Base-by-base conservation (phyloP, 2,888 invertebrate species). In the Stenchaetothrips biformis region DNA sequence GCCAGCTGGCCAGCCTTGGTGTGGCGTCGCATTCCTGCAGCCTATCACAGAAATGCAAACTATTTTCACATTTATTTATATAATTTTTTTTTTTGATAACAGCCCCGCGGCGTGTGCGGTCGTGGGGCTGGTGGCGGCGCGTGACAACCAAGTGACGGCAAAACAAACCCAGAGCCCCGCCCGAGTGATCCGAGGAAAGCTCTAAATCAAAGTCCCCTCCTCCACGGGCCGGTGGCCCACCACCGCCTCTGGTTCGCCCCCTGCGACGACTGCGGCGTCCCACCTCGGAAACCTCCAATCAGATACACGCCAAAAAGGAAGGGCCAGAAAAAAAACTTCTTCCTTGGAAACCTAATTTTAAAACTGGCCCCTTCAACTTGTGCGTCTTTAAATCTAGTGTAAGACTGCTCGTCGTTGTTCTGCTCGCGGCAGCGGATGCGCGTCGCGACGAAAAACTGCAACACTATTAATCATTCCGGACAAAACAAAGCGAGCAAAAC, bases 111-210 rank as follows among this genome's bases (percentile, higher is more conserved):
- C 18, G 59, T 59, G 59, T 59, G 59, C 59, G 59, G 59, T 59
- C 59, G 18, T 18, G 13, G 18, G 59, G 59, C 13, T 13, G 59
- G 13, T 59, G 59, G 59, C 59, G 59, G 59, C 18, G n/a, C 67
- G 21, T 21, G 21, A 67, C 67, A 25, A 74, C 67, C 21, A 74
- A 25, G 21, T 74, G 67, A 74, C 67, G 67, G 21, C 21, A 21
- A 74, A 74, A 74, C 67, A 74, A 74, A 74, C 67, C 25, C 53
- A 53, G 21, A 25, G 67, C 67, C 67, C 67, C 67, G 11, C 67
- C 67, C 67, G 67, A 74, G 67, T 74, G 67, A 74, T 74, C 67
- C 25, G 67, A 74, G 67, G 67, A 74, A 74, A 74, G 67, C 67
- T 74, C 67, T 74, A 74, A 74, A 74, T 74, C 67, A 74, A 21